Evolutionary conservation across 2,797 vertebrate species (phyloP).

Genomic region (Benthosema pterotum): DNA sequence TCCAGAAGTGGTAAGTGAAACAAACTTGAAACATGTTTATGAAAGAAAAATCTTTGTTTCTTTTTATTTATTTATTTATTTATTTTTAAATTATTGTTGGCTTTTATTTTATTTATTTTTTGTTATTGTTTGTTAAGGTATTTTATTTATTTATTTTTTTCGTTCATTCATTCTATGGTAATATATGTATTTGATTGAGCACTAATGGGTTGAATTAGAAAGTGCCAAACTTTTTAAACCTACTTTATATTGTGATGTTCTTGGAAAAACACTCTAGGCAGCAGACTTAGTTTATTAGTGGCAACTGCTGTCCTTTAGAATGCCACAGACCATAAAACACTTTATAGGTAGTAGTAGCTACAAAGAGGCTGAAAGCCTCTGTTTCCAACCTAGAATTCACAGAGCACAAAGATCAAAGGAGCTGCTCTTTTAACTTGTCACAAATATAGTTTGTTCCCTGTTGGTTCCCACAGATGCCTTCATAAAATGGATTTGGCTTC

Average conservation of each 20-base stretch:
- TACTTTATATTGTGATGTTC: conserved; percentile 6
- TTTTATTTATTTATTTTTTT: not conserved
- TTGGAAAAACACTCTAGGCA: conserved; percentile 22
- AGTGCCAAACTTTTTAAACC: not conserved
- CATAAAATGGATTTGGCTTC: not conserved
- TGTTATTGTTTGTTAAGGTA: no score
- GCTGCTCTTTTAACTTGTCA: not conserved
- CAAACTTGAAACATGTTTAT: no score
- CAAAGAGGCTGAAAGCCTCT: conserved; percentile 4
- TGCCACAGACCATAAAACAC: conserved; percentile 28
- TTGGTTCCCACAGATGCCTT: not conserved
- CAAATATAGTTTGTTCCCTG: conserved; percentile 1
- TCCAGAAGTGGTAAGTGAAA: conserved; percentile 52
- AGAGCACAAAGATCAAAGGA: conserved; percentile 2
- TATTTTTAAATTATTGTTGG: no score
- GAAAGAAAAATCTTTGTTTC: not conserved
- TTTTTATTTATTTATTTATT: no score
- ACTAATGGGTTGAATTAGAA: not conserved
- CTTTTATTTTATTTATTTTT: no score
- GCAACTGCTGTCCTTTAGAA: conserved; percentile 25
- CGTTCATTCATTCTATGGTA: not conserved
- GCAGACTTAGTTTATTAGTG: conserved; percentile 38
- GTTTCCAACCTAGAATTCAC: not conserved
- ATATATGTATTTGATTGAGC: not conserved
- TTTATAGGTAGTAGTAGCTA: conserved; percentile 26